Percentiles rank a stretch among this genome's conserved stretches.
phyloP scores from a whole-genome alignment of 92 coral and sea anemone species.

The Paragorgia papillata region DNA sequence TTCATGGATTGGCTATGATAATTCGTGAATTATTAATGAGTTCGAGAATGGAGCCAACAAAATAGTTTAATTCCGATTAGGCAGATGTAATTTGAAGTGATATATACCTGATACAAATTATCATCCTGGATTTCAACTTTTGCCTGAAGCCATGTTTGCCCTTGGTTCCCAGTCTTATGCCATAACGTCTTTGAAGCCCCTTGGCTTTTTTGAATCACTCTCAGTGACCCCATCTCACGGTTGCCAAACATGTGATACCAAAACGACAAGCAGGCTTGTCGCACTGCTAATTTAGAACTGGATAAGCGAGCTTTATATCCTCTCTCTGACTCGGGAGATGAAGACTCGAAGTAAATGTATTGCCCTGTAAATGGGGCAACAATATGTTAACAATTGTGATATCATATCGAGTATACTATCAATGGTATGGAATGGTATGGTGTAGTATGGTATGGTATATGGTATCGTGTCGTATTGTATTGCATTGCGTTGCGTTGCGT shows the following conservation, averaged over 20 bases:
- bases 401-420: too few relatives aligned
- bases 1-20: background rate
- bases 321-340: background rate
- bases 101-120: constrained; percentile 1
- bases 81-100: background rate
- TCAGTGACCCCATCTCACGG: background rate
- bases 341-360: constrained; percentile 34
- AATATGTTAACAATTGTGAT: background rate
- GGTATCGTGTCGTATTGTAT: too few relatives aligned
- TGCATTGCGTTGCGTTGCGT: too few relatives aligned
- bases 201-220: background rate
- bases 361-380: constrained; percentile 1
- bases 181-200: background rate
- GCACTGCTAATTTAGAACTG: constrained; percentile 6
- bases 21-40: background rate
- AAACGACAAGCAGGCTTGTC: constrained; percentile 17
- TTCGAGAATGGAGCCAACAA: background rate
- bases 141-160: constrained; percentile 4
- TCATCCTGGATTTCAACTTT: background rate
- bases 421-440: background rate
- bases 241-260: constrained; percentile 20
- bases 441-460: too few relatives aligned
- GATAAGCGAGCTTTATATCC: background rate
- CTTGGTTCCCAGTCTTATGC: constrained; percentile 10
- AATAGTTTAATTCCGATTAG: too few relatives aligned